phyloP scores from a whole-genome alignment of 2,888 invertebrate species.

The Syritta pipiens region DNA sequence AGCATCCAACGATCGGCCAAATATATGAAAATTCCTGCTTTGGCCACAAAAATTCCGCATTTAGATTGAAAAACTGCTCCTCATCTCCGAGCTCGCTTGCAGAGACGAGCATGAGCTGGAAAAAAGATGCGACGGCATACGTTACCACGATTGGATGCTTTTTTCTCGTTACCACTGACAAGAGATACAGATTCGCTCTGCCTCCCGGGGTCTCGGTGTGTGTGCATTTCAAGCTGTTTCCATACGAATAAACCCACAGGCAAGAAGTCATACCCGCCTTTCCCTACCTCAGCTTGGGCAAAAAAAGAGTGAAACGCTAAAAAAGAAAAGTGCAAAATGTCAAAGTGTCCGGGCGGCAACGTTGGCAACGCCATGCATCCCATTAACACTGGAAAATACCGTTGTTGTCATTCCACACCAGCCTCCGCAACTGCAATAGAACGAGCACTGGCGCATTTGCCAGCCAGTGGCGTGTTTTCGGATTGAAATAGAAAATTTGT shows the following conservation, averaged over 20 bases:
- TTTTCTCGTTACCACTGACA: conserved; percentile 65
- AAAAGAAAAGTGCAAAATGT: conserved; percentile 39
- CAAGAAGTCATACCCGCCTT: conserved; percentile 30
- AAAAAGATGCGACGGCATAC: conserved; percentile 38
- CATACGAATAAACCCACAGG: conserved; percentile 34
- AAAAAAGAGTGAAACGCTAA: conserved; percentile 5
- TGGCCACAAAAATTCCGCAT: conserved; percentile 51
- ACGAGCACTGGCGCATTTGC: conserved; percentile 33
- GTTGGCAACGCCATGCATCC: conserved; percentile 14
- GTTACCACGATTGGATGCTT: conserved; percentile 67
- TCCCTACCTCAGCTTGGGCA: neutral
- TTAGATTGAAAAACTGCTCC: conserved; percentile 35
- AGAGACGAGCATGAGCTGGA: conserved; percentile 4
- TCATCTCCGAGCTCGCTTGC: neutral
- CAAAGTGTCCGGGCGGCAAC: conserved; percentile 36
- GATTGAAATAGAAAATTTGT: conserved; percentile 62
- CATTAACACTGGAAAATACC: conserved; percentile 27
- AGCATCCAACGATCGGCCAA: no score
- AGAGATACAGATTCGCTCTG: conserved; percentile 11
- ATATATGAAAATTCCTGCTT: conserved; percentile 48
- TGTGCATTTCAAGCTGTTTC: conserved; percentile 52
- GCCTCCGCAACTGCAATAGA: conserved; percentile 57
- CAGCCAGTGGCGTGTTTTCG: conserved; percentile 42
- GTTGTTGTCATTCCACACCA: conserved; percentile 23
- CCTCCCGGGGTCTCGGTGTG: conserved; percentile 22